Base-by-base conservation (phyloP, 2,797 vertebrate genomes). In the Gobio occitaniae region DNA sequence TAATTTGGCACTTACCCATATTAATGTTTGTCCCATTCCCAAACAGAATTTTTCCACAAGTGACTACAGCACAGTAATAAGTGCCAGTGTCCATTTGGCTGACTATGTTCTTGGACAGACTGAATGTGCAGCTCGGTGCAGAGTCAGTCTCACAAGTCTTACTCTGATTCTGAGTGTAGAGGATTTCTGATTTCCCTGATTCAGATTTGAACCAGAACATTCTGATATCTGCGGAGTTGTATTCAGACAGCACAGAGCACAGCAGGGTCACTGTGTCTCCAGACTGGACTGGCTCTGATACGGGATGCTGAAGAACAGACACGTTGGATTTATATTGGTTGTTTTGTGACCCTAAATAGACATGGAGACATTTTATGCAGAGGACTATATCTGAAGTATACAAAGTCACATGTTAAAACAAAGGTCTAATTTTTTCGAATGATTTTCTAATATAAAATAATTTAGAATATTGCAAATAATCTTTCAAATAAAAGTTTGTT, bases 151-250 rank as follows among this genome's bases (percentile, higher is more conserved):
- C 82, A 84, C 74, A 87, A n/a, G 80, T 77, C 54, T 81, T 66
- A 52, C 80, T 85, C 50, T 78, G 75, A 85, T 79, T 84, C 41
- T 76, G 44, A 86, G 59, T 82, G 78, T 74, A 89, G 19, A 89
- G 84, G 72, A 89, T 78, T 41, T 84, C 77, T 68, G 88, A 66
- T 84, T 76, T 50, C 82, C 36, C 52, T 66, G 84, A 66, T 82
- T 83, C 47, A 38, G 84, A 44, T 89, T 70, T 84, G 78, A 89
- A 86, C 88, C 88, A 89, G 75, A 89, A 74, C 78, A 89, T 80
- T 76, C 19, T 80, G 59, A 83, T 77, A 19, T 86, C 82, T 52
- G 63, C 41, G 79, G 82, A 52, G 84, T 9, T 83, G 82, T 11
- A 70, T 78, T 88, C 61, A 85, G 54, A 76, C 21, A 85, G 21